Base-by-base conservation (phyloP, 1,140 invertebrate genomes). In the Cyclargus thomasi region DNA sequence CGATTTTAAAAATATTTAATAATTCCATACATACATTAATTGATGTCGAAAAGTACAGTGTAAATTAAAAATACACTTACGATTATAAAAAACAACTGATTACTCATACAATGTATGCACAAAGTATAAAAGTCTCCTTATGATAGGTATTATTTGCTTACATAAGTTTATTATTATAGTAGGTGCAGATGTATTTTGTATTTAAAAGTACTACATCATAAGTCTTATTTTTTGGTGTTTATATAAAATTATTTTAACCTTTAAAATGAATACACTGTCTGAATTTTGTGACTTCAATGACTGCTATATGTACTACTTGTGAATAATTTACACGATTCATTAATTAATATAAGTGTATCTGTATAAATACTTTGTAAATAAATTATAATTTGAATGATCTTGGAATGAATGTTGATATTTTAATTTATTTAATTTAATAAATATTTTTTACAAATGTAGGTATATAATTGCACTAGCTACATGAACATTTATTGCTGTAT, bases 401-500 rank as follows among this genome's bases (percentile, higher is more conserved):
- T 59, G 55, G 55, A 59, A 59, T 20, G 55, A 59, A 59, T 55
- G n/a, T 53, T 55, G 53, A 55, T 55, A 59, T 59, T 59, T 59
- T 59, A 11, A 18, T 59, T 59, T 59, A 59, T 47, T 47, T 59
- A 22, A 21, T 59, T 59, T 47, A 47, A 47, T 47, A 11, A 14
- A 47, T 47, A 47, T 47, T 47, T n/a, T 59, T 20, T 59, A 59
- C 18, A 59, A 59, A 59, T 59, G 20, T 59, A 18, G 55, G 20
- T 59, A 59, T 59, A 59, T 59, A 59, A 59, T 59, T 59, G 55
- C 55, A 59, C 55, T 59, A 59, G 55, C 55, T 59, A 59, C 20
- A 21, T 59, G 55, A 20, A 59, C 55, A 59, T 59, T 47, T 21
- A 59, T 11, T 59, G 55, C 55, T 59, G 55, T 18, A 59, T 59